Conservation (phyloP, 1,140 invertebrate genomes). For the Diploscapter pachys region DNA sequence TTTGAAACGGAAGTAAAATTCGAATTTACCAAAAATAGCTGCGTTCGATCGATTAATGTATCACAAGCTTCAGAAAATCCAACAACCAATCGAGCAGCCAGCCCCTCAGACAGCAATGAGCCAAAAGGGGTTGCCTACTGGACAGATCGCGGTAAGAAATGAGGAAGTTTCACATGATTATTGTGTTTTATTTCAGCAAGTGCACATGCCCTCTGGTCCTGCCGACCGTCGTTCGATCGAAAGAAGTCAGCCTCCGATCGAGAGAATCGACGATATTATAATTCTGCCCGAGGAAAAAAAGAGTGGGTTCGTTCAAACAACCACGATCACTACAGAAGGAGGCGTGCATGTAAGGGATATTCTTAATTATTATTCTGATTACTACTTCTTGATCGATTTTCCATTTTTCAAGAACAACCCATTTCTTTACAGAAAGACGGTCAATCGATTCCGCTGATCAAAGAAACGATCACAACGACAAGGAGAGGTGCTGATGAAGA, state of each 20-base stretch:
- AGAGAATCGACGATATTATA: conserved; percentile 25
- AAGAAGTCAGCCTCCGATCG: conserved; percentile 12
- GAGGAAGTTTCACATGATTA: not conserved
- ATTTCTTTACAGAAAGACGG: conserved; percentile 2
- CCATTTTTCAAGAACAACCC: not conserved
- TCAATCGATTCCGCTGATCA: not conserved
- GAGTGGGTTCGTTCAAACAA: not conserved
- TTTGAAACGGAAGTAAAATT: too few relatives aligned
- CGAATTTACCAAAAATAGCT: too few relatives aligned
- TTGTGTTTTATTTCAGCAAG: conserved; percentile 15
- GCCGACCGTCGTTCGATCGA: not conserved
- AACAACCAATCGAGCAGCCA: conserved; percentile 8
- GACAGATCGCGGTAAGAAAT: conserved; percentile 16
- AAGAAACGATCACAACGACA: conserved; percentile 4
- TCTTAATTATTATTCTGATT: not conserved
- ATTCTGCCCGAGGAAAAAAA: conserved; percentile 2
- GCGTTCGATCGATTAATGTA: too few relatives aligned
- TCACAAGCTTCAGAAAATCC: not conserved
- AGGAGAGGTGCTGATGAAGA: not conserved
- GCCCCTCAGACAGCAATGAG: conserved; percentile 18
- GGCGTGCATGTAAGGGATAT: conserved; percentile 13
- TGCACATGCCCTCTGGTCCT: conserved; percentile 15
- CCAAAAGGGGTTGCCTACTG: conserved; percentile 8
- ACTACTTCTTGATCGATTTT: too few relatives aligned
- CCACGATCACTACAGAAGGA: not conserved